Evolutionary conservation across 2,888 invertebrate genomes (phyloP).

Genomic region (Celastrina argiolus): DNA sequence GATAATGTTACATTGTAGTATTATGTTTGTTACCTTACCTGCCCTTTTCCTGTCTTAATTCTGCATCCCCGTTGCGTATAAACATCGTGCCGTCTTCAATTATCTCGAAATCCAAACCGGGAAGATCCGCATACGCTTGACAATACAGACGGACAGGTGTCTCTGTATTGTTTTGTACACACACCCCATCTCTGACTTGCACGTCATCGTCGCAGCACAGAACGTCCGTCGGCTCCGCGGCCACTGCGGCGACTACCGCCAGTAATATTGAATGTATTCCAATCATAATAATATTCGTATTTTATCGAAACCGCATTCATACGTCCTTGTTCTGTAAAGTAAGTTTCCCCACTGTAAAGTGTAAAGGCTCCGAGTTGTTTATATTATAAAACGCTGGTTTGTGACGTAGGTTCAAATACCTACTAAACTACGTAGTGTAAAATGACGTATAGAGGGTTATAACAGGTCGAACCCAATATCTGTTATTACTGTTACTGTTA

Average conservation of each 20-base stretch:
- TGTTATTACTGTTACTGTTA: no score
- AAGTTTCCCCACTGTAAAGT: not conserved
- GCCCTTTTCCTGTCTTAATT: slow-evolving; percentile 23
- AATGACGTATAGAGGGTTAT: no score
- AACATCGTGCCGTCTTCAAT: slow-evolving; percentile 26
- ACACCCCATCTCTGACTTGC: slow-evolving; percentile 13
- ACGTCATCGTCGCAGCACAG: not conserved
- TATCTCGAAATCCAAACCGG: slow-evolving; percentile 23
- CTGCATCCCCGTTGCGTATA: not conserved
- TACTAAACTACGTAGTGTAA: no score
- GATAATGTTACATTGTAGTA: no score
- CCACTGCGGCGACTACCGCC: not conserved
- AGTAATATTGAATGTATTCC: not conserved
- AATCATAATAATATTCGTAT: not conserved
- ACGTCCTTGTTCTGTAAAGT: not conserved
- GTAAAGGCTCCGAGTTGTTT: slow-evolving; percentile 3
- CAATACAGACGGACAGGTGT: slow-evolving; percentile 25
- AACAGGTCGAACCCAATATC: no score
- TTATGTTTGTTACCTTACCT: slow-evolving; percentile 23
- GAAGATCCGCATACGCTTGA: not conserved
- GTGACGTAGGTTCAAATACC: no score
- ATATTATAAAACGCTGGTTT: not conserved
- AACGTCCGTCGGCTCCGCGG: not conserved
- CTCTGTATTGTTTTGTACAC: slow-evolving; percentile 23
- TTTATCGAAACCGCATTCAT: not conserved